Conservation (phyloP, 1,140 invertebrate species). For the Anoplolepis gracilipes region DNA sequence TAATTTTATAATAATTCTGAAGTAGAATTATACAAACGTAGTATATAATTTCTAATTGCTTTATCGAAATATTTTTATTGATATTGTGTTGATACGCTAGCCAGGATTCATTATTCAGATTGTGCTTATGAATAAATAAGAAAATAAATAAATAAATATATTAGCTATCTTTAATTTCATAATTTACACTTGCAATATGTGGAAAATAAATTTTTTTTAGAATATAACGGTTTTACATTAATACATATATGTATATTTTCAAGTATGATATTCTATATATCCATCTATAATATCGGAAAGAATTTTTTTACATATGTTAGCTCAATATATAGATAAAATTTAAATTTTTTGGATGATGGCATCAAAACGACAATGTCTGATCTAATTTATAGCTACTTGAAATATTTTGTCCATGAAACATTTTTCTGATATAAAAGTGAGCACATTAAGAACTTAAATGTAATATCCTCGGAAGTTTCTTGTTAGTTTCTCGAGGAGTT, state of each 20-base stretch:
- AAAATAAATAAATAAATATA: not conserved
- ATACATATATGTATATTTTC: not conserved
- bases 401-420: constrained; percentile 34
- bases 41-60: not conserved
- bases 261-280: not conserved
- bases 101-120: not conserved
- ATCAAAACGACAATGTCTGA: not conserved
- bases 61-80: not conserved
- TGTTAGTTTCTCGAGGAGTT: constrained; percentile 25
- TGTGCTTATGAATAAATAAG: not conserved
- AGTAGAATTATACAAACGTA: not conserved
- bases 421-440: constrained; percentile 33
- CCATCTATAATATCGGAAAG: constrained; percentile 12
- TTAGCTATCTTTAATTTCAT: not conserved
- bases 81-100: not conserved
- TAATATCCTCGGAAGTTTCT: constrained; percentile 45
- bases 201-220: not conserved
- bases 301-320: not conserved
- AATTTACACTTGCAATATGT: not conserved
- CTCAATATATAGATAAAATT: constrained; percentile 22
- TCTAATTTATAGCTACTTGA: constrained; percentile 33
- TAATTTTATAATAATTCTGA: not conserved
- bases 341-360: not conserved
- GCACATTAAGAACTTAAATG: constrained; percentile 50
- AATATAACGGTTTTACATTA: not conserved